These are phyloP conservation scores for Notodonta ziczac DNA, from an alignment of 2,888 invertebrate species.

Conservation along the genomic window DNA sequence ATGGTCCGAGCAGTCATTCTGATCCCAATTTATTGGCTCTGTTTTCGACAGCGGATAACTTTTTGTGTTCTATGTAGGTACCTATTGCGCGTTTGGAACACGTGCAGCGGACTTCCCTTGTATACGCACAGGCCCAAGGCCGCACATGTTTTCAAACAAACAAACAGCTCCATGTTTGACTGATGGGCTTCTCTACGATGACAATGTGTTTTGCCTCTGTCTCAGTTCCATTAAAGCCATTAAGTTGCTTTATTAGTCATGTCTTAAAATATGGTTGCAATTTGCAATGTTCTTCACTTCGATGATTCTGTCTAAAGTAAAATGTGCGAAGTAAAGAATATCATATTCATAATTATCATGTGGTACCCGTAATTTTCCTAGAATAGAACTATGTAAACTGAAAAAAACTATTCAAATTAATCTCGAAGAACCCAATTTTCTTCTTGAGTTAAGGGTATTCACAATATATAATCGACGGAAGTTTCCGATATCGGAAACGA, in stretches of 20 bases:
- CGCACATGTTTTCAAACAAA: constrained; percentile 59
- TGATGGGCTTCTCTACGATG: constrained; percentile 19
- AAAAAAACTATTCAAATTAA: no score
- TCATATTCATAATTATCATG: no score
- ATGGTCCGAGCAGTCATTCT: background rate
- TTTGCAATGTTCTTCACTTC: no score
- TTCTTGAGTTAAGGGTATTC: background rate
- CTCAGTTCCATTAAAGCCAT: background rate
- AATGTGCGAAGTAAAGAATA: no score
- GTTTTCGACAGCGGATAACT: constrained; percentile 47
- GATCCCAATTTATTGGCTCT: constrained; percentile 4
- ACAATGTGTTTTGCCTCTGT: constrained; percentile 7
- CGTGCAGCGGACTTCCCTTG: constrained; percentile 56
- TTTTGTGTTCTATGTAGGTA: constrained; percentile 44
- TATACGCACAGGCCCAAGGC: constrained; percentile 54
- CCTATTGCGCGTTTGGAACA: constrained; percentile 46
- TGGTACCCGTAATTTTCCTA: no score
- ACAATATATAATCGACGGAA: no score
- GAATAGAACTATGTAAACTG: no score
- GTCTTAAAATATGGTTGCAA: no score
- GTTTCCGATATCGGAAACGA: no score
- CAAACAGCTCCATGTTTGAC: constrained; percentile 41
- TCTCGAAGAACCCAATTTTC: background rate
- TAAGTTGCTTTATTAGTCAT: no score
- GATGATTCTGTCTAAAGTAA: no score